phyloP scores from a whole-genome alignment of 2,113 vertebrate genomes.

The Alouatta palliata region DNA sequence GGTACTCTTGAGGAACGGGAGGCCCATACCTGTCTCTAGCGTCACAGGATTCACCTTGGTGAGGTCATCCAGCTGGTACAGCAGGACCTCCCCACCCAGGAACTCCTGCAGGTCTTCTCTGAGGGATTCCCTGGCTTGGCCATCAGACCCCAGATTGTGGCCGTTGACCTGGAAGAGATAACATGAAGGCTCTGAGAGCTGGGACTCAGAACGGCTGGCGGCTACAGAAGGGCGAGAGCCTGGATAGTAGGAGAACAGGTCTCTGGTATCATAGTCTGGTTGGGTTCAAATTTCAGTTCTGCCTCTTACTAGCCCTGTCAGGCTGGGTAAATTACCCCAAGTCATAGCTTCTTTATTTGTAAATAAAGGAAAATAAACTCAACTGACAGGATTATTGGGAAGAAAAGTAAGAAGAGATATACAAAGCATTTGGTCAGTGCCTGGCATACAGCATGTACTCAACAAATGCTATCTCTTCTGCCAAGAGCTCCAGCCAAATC shows the following conservation, averaged over 20 bases:
- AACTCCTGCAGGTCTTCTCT: slow-evolving; percentile 89
- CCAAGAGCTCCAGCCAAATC: background rate
- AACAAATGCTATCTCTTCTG: background rate
- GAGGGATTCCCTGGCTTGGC: slow-evolving; percentile 74
- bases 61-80: slow-evolving; percentile 95
- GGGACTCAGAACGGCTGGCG: background rate
- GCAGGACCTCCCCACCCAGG: slow-evolving; percentile 87
- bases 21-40: slow-evolving; percentile 89
- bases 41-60: slow-evolving; percentile 97
- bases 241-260: background rate
- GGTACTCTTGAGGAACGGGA: background rate
- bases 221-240: background rate
- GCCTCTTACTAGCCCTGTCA: background rate
- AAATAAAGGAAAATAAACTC: slow-evolving; percentile 54
- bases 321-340: background rate
- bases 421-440: background rate
- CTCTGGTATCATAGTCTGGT: background rate
- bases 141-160: slow-evolving; percentile 60
- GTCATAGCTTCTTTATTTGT: background rate
- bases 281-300: slow-evolving; percentile 4
- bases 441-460: background rate
- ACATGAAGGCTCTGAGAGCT: background rate
- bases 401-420: background rate
- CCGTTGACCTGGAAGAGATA: slow-evolving; percentile 82
- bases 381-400: background rate